Conservation (phyloP, 2,888 invertebrate species). For the Perizoma flavofasciatum region DNA sequence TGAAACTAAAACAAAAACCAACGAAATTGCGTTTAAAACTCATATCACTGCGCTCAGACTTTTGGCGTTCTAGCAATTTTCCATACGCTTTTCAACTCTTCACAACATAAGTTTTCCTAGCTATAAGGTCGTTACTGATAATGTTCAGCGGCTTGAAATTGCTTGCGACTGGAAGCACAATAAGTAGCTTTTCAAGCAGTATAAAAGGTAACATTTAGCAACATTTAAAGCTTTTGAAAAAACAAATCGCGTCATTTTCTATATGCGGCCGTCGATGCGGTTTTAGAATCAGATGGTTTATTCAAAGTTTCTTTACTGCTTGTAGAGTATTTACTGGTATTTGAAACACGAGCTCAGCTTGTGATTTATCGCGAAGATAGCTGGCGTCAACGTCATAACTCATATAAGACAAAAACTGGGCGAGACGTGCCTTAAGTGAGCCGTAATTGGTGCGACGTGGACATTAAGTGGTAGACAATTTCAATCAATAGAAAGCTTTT, state of each 20-base stretch:
- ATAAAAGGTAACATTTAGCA: background rate
- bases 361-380: constrained; percentile 69
- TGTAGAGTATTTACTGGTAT: constrained; percentile 12
- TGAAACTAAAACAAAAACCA: constrained; percentile 13
- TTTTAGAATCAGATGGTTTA: too few relatives aligned
- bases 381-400: constrained; percentile 69
- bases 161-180: constrained; percentile 39
- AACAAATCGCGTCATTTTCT: too few relatives aligned
- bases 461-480: constrained; percentile 39
- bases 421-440: constrained; percentile 59
- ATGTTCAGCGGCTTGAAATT: constrained; percentile 52
- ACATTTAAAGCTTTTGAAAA: too few relatives aligned
- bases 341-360: constrained; percentile 36
- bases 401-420: constrained; percentile 62
- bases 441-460: constrained; percentile 62
- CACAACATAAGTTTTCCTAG: constrained; percentile 45
- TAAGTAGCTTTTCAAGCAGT: constrained; percentile 6
- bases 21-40: constrained; percentile 19
- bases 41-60: constrained; percentile 21
- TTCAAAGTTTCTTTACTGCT: constrained; percentile 16
- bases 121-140: constrained; percentile 62
- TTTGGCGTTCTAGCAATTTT: constrained; percentile 30
- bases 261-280: too few relatives aligned
- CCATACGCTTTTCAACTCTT: constrained; percentile 30
- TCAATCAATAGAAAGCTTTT: constrained; percentile 23